Base-by-base conservation (phyloP, 2,113 vertebrate genomes). In the Motacilla alba region DNA sequence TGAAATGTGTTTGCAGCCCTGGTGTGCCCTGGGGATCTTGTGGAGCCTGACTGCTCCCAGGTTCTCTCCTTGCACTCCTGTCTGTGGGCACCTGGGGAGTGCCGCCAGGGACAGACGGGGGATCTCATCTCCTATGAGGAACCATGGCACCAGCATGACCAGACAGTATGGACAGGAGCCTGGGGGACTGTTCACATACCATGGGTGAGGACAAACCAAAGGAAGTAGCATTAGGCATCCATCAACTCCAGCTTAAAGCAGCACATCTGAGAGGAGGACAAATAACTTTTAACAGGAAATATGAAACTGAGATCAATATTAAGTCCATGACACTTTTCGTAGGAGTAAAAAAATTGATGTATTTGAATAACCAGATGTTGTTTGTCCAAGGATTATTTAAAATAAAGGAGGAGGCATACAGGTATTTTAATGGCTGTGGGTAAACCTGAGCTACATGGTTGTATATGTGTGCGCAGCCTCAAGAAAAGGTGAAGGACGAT, bases 91-190 rank as follows among this genome's bases (percentile, higher is more conserved):
- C 24, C n/a, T n/a, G 24, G 46, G 31, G 26, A 79, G 16, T 41
- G 33, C 16, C 83, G 53, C 47, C 28, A 81, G 30, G 39, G 23
- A 17, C 33, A 64, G 39, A 28, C 9, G 15, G 7, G 2, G 31
- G 3, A 73, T 46, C 24, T 21, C 3, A 0, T 41, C 41, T 83
- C 26, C 28, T 58, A 0, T 28, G 18, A 66, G 50, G 13, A 60
- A 26, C 21, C 0, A 0, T 28, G 30, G 31, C 59, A 28, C 28
- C 18, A 10, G 15, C 33, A 59, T 47, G 59, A n/a, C 39, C 35
- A 77, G 47, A 62, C 2, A 44, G 21, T 11, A 47, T 2, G 68
- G 69, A 62, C 21, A 62, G 66, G 37, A 89, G 19, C 20, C 69
- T 63, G 9, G 26, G 50, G 62, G 7, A 41, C 16, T 87, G 10